These are phyloP conservation scores for Sturnira hondurensis DNA, from an alignment of 2,113 vertebrate genomes.

Conservation along the genomic window DNA sequence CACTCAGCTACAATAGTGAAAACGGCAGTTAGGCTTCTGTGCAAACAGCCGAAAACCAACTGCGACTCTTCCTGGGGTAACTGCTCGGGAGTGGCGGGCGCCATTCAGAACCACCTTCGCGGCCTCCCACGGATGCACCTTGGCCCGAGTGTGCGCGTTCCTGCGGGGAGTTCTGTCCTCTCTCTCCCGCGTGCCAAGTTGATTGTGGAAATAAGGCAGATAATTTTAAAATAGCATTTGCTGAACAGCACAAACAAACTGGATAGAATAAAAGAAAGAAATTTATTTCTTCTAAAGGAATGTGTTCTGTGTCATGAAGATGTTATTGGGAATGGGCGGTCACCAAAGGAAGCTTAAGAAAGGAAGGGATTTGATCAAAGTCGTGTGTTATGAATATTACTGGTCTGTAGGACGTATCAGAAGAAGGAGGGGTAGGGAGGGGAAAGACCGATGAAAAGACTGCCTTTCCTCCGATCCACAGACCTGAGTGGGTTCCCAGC, in stretches of 20 bases:
- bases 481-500: background rate
- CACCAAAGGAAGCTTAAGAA: slow-evolving; percentile 5
- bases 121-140: too few species aligned
- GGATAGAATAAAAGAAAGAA: slow-evolving; percentile 1
- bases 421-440: background rate
- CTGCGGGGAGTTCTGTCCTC: background rate
- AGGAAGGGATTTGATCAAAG: background rate
- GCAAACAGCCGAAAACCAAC: background rate
- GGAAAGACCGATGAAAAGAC: background rate
- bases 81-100: background rate
- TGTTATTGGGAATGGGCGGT: background rate
- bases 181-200: background rate
- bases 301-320: background rate
- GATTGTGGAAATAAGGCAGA: slow-evolving; percentile 10
- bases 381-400: background rate
- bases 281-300: background rate
- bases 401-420: background rate
- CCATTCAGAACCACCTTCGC: slow-evolving; percentile 42
- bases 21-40: slow-evolving; percentile 12
- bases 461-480: background rate
- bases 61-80: background rate
- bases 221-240: slow-evolving; percentile 10
- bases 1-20: slow-evolving; percentile 23
- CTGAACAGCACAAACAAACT: slow-evolving; percentile 9
- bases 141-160: too few species aligned